Percentiles rank a stretch among this genome's conserved stretches.
These are phyloP conservation scores for Heteractis magnifica DNA, from an alignment of 92 coral and sea anemone genomes.

Conservation along the genomic window DNA sequence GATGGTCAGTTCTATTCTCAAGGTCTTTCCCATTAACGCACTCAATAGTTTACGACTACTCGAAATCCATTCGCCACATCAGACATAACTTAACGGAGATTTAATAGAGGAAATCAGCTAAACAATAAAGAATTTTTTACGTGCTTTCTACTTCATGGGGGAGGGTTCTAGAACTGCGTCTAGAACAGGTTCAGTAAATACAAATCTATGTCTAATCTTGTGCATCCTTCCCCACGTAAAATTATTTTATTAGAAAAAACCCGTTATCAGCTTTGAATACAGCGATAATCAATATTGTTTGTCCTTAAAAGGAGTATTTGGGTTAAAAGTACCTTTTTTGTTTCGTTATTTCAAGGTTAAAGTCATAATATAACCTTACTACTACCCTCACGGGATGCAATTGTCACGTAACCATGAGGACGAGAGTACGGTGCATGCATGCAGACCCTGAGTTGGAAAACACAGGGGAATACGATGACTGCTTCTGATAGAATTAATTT, in stretches of 20 bases:
- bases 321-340: not conserved
- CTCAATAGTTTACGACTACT: too few relatives aligned
- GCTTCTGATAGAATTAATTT: not conserved
- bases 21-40: not conserved
- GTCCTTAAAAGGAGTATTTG: not conserved
- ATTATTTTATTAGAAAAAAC: not conserved
- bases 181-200: constrained; percentile 23
- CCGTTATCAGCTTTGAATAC: not conserved
- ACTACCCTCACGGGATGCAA: constrained; percentile 14
- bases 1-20: too few relatives aligned
- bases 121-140: not conserved
- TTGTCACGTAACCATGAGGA: constrained; percentile 76
- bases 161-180: constrained; percentile 24
- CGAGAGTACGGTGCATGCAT: constrained; percentile 65
- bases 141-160: constrained; percentile 8
- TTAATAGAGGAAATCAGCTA: not conserved
- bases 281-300: not conserved
- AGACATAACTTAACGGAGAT: not conserved
- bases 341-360: not conserved
- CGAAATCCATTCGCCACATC: not conserved
- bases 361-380: not conserved
- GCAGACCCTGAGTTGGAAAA: constrained; percentile 45
- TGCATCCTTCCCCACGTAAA: not conserved
- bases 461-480: constrained; percentile 31
- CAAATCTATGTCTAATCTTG: not conserved